phyloP scores from a whole-genome alignment of 1,140 invertebrate species.

The Achatina immaculata region DNA sequence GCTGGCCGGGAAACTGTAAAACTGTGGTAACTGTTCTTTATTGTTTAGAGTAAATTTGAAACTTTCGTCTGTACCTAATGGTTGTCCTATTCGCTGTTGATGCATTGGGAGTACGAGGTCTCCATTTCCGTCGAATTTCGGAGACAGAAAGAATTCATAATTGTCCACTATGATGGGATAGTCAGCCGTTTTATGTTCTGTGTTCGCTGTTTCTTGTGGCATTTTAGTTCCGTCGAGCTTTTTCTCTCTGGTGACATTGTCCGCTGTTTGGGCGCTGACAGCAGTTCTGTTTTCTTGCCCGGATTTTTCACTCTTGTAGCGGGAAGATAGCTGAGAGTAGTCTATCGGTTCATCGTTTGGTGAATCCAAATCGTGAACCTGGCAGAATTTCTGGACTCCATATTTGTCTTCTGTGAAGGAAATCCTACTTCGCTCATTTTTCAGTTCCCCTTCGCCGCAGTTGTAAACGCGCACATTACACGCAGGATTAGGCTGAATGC shows the following conservation, averaged over 20 bases:
- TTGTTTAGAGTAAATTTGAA: background rate
- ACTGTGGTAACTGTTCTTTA: background rate
- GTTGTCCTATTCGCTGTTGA: background rate
- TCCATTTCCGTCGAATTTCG: slow-evolving; percentile 12
- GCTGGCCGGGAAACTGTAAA: background rate
- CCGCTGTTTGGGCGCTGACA: background rate
- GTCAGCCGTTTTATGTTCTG: background rate
- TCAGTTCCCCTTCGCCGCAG: background rate
- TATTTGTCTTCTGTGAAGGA: background rate
- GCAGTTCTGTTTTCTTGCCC: too few relatives aligned
- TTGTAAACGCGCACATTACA: background rate
- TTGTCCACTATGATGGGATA: background rate
- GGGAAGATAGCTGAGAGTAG: slow-evolving; percentile 14
- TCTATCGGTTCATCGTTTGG: background rate
- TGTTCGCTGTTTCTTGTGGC: too few relatives aligned
- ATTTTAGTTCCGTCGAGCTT: background rate
- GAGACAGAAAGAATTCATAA: slow-evolving; percentile 22
- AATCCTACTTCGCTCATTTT: background rate
- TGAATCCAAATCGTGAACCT: background rate
- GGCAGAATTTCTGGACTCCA: background rate
- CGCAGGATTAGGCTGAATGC: background rate
- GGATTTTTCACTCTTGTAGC: background rate
- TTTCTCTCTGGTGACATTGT: background rate
- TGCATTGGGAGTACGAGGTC: background rate
- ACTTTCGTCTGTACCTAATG: background rate